phyloP scores from a whole-genome alignment of 92 coral and sea anemone species.

The Porites evermanni region DNA sequence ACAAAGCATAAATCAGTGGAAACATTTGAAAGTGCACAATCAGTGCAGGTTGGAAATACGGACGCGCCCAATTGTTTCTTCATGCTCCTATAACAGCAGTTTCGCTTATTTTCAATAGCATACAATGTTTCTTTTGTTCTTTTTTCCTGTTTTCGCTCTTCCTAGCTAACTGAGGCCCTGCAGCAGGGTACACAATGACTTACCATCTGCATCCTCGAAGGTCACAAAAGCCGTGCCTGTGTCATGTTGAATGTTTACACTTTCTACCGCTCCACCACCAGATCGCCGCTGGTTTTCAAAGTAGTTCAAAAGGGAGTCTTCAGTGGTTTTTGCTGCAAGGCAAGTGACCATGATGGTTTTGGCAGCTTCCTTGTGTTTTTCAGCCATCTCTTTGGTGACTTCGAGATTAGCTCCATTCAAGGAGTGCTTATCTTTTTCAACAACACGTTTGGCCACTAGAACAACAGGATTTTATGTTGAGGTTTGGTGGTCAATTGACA shows the following conservation, averaged over 20 bases:
- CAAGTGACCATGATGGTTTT: slow-evolving; percentile 64
- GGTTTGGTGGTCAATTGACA: no score
- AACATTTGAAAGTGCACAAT: no score
- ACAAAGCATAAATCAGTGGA: no score
- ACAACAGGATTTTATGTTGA: no score
- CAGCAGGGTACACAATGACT: not conserved
- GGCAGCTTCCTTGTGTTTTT: not conserved
- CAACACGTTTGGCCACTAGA: slow-evolving; percentile 28
- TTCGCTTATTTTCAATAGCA: no score
- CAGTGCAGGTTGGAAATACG: no score
- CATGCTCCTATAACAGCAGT: no score
- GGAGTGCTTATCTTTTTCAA: slow-evolving; percentile 3
- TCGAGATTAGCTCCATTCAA: slow-evolving; percentile 12
- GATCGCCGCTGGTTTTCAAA: slow-evolving; percentile 72
- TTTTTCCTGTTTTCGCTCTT: no score
- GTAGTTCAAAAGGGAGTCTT: slow-evolving; percentile 62
- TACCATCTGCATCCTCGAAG: slow-evolving; percentile 51
- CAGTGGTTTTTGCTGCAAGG: slow-evolving; percentile 49
- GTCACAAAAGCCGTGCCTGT: slow-evolving; percentile 56
- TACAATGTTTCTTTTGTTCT: no score
- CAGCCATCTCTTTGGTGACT: slow-evolving; percentile 2
- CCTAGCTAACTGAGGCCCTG: no score
- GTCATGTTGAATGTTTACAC: slow-evolving; percentile 2
- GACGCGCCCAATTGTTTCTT: no score
- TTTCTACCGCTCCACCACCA: slow-evolving; percentile 72